Base-by-base conservation (phyloP, 2,113 vertebrate species). In the Barbus barbus region DNA sequence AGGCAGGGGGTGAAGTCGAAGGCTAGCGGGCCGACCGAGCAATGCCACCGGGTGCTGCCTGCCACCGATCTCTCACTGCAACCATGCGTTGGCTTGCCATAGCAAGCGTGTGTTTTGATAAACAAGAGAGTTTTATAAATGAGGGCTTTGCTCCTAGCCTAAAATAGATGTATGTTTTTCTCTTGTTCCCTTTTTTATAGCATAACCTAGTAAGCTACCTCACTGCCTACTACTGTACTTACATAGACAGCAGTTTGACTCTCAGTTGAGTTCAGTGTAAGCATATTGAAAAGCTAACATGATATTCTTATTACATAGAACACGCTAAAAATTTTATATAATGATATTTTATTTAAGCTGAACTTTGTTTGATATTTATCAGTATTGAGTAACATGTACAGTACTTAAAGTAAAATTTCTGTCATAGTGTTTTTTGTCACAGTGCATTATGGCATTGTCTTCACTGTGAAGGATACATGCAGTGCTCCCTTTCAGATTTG, bases 1-100 rank as follows among this genome's bases (percentile, higher is more conserved):
- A 81, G 26, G 77, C 84, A 80, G 69, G 69, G 44, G 69, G 46
- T 38, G 46, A 53, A 56, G 65, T 51, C 46, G 12, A 24, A 80
- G 77, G 83, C 56, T 38, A 83, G 14, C 24, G 22, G 33, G 36
- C 51, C 9, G 31, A 22, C 22, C 8, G 22, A 31, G 28, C 24
- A 36, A 16, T 24, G 13, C 69, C 36, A n/a, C n/a, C 41, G 9
- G 18, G 38, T 61, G 13, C 72, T 44, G 48, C 63, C 63, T 78
- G 73, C 60, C 56, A 69, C 31, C 12, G 73, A 51, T 56, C 51
- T 56, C 13, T 33, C 48, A 71, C 44, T 26, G 38, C 63, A 20
- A 22, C 31, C 4, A 24, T 76, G 61, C 44, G 4, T 63, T 24
- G 31, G 26, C 51, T 51, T 48, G 36, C 41, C 7, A 13, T 61